Evolutionary conservation across 2,888 invertebrate genomes (phyloP).

Genomic region (Strigamia maritima): DNA sequence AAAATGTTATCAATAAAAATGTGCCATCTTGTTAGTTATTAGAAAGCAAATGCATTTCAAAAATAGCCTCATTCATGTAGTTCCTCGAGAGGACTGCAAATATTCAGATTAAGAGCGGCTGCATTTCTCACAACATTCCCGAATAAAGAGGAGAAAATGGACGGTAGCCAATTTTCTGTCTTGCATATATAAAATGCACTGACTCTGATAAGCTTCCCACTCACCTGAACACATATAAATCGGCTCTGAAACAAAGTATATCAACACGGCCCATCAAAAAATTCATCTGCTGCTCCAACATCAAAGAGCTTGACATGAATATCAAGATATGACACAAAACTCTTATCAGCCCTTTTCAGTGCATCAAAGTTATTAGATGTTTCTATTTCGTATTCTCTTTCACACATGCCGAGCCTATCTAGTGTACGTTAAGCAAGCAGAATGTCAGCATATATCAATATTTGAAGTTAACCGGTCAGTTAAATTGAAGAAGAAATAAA

Average conservation of each 20-base stretch:
- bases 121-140: constrained; percentile 27
- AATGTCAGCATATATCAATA: background rate
- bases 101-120: constrained; percentile 22
- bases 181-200: constrained; percentile 22
- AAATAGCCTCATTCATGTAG: background rate
- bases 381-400: constrained; percentile 21
- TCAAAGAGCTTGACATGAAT: constrained; percentile 28
- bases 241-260: constrained; percentile 8
- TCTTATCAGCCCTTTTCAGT: constrained; percentile 21
- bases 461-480: background rate
- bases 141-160: constrained; percentile 24
- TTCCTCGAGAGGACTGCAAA: constrained; percentile 20
- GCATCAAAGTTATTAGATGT: constrained; percentile 7
- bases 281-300: constrained; percentile 7
- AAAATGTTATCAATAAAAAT: background rate
- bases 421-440: background rate
- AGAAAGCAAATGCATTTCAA: constrained; percentile 8
- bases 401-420: background rate
- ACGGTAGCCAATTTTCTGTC: constrained; percentile 28
- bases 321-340: constrained; percentile 23
- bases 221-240: constrained; percentile 32
- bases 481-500: background rate
- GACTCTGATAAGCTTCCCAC: background rate
- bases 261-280: constrained; percentile 24
- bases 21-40: background rate